Evolutionary conservation across 2,113 vertebrate species (phyloP), one percentile per base, ranked within the genome.

Genomic region (Trematocara unimaculatum): DNA sequence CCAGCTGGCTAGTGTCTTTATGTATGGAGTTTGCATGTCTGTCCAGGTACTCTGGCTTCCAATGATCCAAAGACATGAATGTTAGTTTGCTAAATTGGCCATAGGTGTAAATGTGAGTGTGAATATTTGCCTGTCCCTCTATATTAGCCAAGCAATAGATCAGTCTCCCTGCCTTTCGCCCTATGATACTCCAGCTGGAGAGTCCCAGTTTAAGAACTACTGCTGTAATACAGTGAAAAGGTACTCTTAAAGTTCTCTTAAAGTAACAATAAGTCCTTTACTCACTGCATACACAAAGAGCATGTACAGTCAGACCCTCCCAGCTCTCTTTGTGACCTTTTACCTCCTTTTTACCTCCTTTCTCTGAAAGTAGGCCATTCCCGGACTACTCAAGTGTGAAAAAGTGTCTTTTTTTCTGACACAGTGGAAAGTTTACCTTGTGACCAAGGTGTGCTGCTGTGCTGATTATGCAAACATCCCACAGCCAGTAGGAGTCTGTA

Each of bases 341-440:
- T 51, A n/a, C 62, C 35, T 29, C 77, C 58, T 11, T 2, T 80
- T 74, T 74, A 29, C 60, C 49, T 29, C 70, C 58, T 7, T 2
- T 80, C 58, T 38, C 70, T 47, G 42, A 67, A 88, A 91, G 85
- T 87, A 78, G 78, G 82, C 82, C 89, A 88, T 85, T 87, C 81
- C 79, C 26, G 4, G 54, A 54, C 88, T 92, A 90, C 93, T 94
- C 83, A 13, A 90, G 85, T 89, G 82, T 88, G 87, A 92, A 86
- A 56, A 55, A 10, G 67, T 86, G 17, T 17, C 62, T n/a, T 51
- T 91, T 85, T 91, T 83, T 94, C 80, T 78, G 88, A 92, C 87
- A 38, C 89, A 92, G 88, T 91, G 94, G 94, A 96, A 96, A 96
- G 87, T 94, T 92, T 84, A 94, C 89, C 90, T 87, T 92, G 90